Percentiles rank a stretch among this genome's conserved stretches.
phyloP scores from a whole-genome alignment of 2,113 vertebrate genomes.

The Cettia cetti region DNA sequence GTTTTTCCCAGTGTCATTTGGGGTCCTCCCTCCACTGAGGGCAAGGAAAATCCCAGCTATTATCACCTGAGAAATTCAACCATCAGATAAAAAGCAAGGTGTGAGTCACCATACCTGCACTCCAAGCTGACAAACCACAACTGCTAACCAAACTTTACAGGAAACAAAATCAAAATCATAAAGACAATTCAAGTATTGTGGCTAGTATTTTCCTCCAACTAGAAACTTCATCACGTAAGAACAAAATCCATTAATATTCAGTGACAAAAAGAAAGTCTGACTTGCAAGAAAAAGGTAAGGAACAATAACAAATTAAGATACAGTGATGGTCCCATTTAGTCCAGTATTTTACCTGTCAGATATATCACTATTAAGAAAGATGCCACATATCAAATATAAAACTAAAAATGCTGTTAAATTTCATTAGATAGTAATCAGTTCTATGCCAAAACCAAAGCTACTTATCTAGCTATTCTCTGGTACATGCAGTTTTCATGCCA shows the following conservation, averaged over 20 bases:
- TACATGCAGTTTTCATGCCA: neutral
- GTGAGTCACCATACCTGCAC: neutral
- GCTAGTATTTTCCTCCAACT: neutral
- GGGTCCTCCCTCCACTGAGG: neutral
- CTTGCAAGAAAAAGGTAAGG: neutral
- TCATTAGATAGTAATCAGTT: neutral
- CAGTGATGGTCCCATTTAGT: neutral
- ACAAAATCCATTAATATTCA: neutral
- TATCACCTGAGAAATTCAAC: neutral
- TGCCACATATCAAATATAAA: neutral
- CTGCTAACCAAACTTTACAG: neutral
- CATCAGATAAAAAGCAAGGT: neutral
- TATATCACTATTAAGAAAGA: neutral
- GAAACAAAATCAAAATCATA: neutral
- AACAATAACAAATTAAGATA: neutral
- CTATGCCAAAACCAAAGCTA: slow-evolving; percentile 9
- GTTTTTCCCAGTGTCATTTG: neutral
- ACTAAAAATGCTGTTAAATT: slow-evolving; percentile 29
- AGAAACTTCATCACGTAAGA: neutral
- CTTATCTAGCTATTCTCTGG: neutral
- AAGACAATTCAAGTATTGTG: neutral
- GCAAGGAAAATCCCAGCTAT: neutral
- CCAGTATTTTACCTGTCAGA: neutral
- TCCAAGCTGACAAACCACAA: neutral
- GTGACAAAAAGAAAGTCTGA: rapidly evolving